These are phyloP conservation scores for Cephalopachus bancanus DNA, from an alignment of 2,797 vertebrate species.

Conservation along the genomic window DNA sequence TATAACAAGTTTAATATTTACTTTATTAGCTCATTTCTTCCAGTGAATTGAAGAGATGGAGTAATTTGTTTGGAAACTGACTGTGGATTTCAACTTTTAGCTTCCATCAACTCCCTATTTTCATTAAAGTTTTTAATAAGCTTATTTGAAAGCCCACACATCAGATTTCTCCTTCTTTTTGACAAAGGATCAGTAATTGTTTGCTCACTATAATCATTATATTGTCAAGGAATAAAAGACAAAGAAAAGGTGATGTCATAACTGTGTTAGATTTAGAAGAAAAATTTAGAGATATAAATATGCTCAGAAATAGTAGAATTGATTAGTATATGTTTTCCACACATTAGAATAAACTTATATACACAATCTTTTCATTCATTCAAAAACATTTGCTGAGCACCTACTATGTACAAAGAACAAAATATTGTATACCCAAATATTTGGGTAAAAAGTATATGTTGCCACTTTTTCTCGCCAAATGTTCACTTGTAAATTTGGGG, in stretches of 20 bases:
- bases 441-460: not conserved
- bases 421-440: not conserved
- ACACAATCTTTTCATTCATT: not conserved
- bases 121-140: conserved; percentile 35
- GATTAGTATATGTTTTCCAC: not conserved
- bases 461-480: not conserved
- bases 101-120: conserved; percentile 43
- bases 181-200: not conserved
- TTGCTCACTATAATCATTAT: conserved; percentile 23
- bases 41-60: conserved; percentile 6
- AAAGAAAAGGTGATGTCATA: not conserved
- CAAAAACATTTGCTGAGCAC: not conserved
- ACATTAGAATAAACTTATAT: not conserved
- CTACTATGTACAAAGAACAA: not conserved
- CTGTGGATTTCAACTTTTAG: not conserved
- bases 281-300: not conserved
- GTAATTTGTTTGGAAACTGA: conserved; percentile 21
- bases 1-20: conserved; percentile 44
- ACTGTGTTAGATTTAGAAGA: conserved; percentile 4
- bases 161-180: conserved; percentile 45
- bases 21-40: not conserved
- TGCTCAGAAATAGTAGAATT: not conserved
- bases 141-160: conserved; percentile 61
- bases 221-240: not conserved
- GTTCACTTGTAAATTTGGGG: conserved; percentile 8